A percentile compares a stretch with the other conserved stretches of the same genome.
These are phyloP conservation scores for Trachymyrmex cornetzi DNA, from an alignment of 1,140 invertebrate genomes.

Conservation along the genomic window DNA sequence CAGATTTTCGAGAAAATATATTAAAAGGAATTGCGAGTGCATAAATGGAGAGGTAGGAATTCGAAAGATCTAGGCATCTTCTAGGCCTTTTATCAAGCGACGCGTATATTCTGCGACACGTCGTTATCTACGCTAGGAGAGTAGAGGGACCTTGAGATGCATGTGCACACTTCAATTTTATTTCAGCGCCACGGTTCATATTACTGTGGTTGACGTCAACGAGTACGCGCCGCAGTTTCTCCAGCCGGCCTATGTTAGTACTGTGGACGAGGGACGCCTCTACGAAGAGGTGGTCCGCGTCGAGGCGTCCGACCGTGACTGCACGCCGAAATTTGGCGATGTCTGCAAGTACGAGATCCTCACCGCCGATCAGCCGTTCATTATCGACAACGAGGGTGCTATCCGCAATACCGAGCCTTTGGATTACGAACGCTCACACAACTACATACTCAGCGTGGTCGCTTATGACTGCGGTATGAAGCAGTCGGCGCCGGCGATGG, in stretches of 20 bases:
- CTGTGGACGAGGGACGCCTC: slow-evolving; percentile 96
- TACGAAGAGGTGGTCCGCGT: slow-evolving; percentile 96
- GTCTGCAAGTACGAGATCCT: slow-evolving; percentile 98
- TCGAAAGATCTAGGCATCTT: neutral
- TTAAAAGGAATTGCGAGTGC: slow-evolving; percentile 6
- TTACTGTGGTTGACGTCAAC: slow-evolving; percentile 98
- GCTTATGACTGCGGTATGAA: slow-evolving; percentile 98
- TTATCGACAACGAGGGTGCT: slow-evolving; percentile 96
- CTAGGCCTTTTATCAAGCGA: neutral
- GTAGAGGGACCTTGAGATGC: neutral
- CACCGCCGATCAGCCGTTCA: slow-evolving; percentile 95
- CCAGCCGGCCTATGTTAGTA: slow-evolving; percentile 95
- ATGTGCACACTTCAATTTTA: slow-evolving; percentile 75
- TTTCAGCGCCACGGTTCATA: slow-evolving; percentile 96
- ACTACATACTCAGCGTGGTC: slow-evolving; percentile 98
- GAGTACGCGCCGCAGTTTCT: slow-evolving; percentile 96
- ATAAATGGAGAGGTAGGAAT: neutral
- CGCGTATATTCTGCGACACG: neutral
- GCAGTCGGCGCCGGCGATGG: slow-evolving; percentile 95
- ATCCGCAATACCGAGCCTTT: slow-evolving; percentile 97
- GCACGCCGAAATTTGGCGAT: slow-evolving; percentile 96
- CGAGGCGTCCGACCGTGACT: slow-evolving; percentile 96
- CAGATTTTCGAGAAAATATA: slow-evolving; percentile 9
- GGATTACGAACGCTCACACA: slow-evolving; percentile 96
- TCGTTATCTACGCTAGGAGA: neutral